Percentiles rank a stretch among this genome's conserved stretches.
These are phyloP conservation scores for Epinephelus coioides DNA, from an alignment of 2,797 vertebrate genomes.

Conservation along the genomic window DNA sequence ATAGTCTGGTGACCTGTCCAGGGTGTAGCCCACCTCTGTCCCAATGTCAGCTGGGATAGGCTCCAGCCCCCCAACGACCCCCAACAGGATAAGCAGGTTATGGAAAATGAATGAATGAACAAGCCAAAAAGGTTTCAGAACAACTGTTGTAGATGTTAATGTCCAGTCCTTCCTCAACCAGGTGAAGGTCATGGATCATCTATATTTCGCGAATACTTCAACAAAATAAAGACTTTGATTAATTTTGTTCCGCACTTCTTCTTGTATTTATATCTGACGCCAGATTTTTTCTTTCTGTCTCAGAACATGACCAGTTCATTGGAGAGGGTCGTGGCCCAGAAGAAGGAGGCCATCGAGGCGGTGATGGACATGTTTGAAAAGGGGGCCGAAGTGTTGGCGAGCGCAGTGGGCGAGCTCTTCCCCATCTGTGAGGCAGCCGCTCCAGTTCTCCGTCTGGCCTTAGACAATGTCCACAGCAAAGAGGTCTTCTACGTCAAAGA, in stretches of 20 bases:
- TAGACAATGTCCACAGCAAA: constrained; percentile 86
- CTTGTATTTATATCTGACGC: neutral
- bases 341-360: constrained; percentile 87
- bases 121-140: neutral
- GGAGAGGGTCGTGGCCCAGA: constrained; percentile 84
- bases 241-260: neutral
- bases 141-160: too few relatives aligned
- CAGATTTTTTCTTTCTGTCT: constrained; percentile 13
- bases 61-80: too few relatives aligned
- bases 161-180: neutral
- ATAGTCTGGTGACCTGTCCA: too few relatives aligned
- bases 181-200: neutral
- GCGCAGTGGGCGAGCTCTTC: constrained; percentile 84
- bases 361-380: constrained; percentile 86
- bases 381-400: constrained; percentile 86
- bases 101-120: too few relatives aligned
- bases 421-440: constrained; percentile 86
- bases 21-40: too few relatives aligned
- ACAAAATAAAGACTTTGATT: neutral
- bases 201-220: neutral
- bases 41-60: too few relatives aligned
- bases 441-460: constrained; percentile 82
- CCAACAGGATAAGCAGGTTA: too few relatives aligned
- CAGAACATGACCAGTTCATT: constrained; percentile 81
- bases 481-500: constrained; percentile 88